Base-by-base conservation (phyloP, 2,888 invertebrate genomes). In the Slavum lentiscoides region DNA sequence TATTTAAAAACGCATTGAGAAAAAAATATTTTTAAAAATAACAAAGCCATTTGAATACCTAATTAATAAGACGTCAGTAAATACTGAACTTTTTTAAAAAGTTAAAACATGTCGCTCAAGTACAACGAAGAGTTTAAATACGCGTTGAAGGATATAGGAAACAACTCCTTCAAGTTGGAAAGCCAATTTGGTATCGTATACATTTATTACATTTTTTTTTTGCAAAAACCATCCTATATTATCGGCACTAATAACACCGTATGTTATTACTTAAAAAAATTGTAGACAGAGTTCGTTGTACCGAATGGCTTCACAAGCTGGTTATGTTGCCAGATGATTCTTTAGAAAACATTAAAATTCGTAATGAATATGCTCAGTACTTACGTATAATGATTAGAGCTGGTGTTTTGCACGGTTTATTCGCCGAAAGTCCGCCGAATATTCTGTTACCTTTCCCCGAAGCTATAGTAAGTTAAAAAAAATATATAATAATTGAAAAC, bases 301-400 rank as follows among this genome's bases (percentile, higher is more conserved):
- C 87, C 37, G 89, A 89, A 85, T 90, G 90, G 90, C 85, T 87
- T 3, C 85, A 88, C 82, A 88, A 88, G 84, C 84, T 90, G 9
- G 85, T 87, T 3, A 86, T 86, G 58, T 84, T 89, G 67, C 86
- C 88, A 6, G 88, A 88, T 68, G 87, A 87, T 72, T 86, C 87
- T 74, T 84, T 88, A 62, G 88, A 88, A 85, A 84, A 85, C 8
- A 86, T 86, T 3, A 87, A 87, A 84, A 85, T 88, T 73, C 86
- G 88, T 81, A 89, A 89, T 84, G 88, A 89, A 82, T 89, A 89
- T 82, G 86, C 87, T 2, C 89, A 89, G 84, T 87, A 88, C 81
- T 84, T 90, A 82, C 86, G 88, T 82, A 88, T 89, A 39, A 88
- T 88, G 85, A 87, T 88, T 6, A 85, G 87, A 49, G 87, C 88